A percentile compares a stretch with the other conserved stretches of the same genome.
These are phyloP conservation scores for Notodonta dromedarius DNA, from an alignment of 2,888 invertebrate species.

Conservation along the genomic window DNA sequence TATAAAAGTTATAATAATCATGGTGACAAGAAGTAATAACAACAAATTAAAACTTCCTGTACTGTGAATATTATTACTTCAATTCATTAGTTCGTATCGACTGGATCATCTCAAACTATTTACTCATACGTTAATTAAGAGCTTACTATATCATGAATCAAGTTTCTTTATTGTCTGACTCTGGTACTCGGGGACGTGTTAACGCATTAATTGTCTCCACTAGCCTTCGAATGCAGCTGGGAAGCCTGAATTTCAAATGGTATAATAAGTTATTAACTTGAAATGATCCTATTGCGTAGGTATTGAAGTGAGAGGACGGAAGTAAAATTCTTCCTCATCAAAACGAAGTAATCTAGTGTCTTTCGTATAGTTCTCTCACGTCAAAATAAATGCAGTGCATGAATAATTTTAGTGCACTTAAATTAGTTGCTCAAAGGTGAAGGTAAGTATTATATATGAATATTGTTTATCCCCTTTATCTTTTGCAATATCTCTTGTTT, in stretches of 20 bases:
- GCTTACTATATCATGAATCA: too few relatives aligned
- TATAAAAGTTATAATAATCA: too few relatives aligned
- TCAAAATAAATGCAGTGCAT: slow-evolving; percentile 20
- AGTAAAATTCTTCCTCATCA: neutral
- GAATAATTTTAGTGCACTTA: slow-evolving; percentile 27
- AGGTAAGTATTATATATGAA: slow-evolving; percentile 31
- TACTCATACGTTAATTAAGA: too few relatives aligned
- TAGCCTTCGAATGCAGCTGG: too few relatives aligned
- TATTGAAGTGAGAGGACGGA: neutral
- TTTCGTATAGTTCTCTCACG: slow-evolving; percentile 22
- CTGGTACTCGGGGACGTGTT: too few relatives aligned
- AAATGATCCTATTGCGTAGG: neutral
- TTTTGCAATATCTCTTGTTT: slow-evolving; percentile 10
- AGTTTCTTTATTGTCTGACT: too few relatives aligned
- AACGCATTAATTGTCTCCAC: too few relatives aligned
- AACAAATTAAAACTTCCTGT: neutral
- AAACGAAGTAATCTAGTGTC: neutral
- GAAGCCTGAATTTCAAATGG: neutral
- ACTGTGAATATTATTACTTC: slow-evolving; percentile 3
- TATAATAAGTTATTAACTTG: neutral
- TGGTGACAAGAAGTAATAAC: neutral
- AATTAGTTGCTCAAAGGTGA: slow-evolving; percentile 20
- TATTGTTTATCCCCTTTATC: slow-evolving; percentile 15
- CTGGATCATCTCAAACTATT: neutral
- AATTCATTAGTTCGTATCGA: neutral